Evolutionary conservation across 2,797 vertebrate genomes (phyloP).

Genomic region (Mus minutoides): DNA sequence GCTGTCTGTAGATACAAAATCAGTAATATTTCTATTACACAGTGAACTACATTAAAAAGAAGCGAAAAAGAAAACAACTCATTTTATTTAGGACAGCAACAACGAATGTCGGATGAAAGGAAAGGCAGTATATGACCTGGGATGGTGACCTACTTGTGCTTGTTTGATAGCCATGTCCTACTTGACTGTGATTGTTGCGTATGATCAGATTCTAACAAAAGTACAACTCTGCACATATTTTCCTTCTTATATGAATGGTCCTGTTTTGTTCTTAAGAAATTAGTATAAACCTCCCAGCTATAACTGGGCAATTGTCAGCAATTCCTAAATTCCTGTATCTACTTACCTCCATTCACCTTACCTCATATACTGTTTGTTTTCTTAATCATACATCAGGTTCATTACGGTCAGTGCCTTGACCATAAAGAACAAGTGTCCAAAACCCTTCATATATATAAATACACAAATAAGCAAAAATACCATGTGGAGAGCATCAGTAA

Average conservation of each 20-base stretch:
- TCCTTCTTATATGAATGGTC: not conserved
- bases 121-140: not conserved
- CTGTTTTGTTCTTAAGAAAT: not conserved
- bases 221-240: no score
- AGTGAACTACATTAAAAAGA: not conserved
- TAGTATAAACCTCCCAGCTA: not conserved
- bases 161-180: not conserved
- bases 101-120: not conserved
- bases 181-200: not conserved
- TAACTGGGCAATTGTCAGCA: not conserved
- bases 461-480: not conserved
- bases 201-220: not conserved
- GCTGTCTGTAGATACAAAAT: not conserved
- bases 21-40: not conserved
- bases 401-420: not conserved
- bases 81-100: not conserved
- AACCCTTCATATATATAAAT: not conserved
- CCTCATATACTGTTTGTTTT: not conserved
- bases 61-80: not conserved
- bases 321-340: not conserved
- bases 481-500: not conserved
- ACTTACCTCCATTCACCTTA: not conserved
- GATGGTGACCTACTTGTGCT: not conserved
- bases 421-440: not conserved
- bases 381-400: not conserved